Evolutionary conservation across 1,140 invertebrate species (phyloP).

Genomic region (Batillaria attramentaria): DNA sequence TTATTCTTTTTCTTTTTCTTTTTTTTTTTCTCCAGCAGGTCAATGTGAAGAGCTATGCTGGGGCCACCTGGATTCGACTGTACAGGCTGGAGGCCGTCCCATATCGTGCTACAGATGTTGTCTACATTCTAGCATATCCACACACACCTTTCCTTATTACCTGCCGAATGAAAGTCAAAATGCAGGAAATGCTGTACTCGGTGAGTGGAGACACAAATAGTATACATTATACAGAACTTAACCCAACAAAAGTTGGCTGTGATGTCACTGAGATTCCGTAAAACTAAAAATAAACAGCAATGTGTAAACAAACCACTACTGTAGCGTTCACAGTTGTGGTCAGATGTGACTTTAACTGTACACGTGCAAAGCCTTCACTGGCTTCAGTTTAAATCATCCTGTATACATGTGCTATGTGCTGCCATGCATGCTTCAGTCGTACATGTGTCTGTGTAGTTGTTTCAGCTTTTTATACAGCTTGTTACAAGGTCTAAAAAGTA

Average conservation of each 20-base stretch:
- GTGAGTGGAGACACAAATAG: slow-evolving; percentile 23
- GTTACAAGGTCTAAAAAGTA: too few species aligned
- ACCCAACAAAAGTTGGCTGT: too few species aligned
- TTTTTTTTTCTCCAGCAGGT: slow-evolving; percentile 23
- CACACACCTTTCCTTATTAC: slow-evolving; percentile 40
- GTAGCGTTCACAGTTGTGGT: neutral
- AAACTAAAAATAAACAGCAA: too few species aligned
- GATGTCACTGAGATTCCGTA: too few species aligned
- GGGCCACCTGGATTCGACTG: slow-evolving; percentile 42
- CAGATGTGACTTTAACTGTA: neutral
- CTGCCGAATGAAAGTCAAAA: slow-evolving; percentile 41
- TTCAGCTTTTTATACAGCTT: neutral
- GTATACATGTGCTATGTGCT: too few species aligned
- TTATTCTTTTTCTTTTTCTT: too few species aligned
- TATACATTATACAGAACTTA: neutral
- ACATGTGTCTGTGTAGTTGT: too few species aligned
- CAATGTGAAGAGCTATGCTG: slow-evolving; percentile 31
- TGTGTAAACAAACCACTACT: neutral
- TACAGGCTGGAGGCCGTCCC: slow-evolving; percentile 30
- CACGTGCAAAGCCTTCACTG: neutral
- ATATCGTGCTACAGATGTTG: slow-evolving; percentile 32
- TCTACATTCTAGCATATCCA: slow-evolving; percentile 49
- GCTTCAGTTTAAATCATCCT: neutral
- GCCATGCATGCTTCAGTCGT: too few species aligned
- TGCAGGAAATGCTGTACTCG: slow-evolving; percentile 36